Conservation (phyloP, 2,888 invertebrate genomes). For the Smittia aterrima region DNA sequence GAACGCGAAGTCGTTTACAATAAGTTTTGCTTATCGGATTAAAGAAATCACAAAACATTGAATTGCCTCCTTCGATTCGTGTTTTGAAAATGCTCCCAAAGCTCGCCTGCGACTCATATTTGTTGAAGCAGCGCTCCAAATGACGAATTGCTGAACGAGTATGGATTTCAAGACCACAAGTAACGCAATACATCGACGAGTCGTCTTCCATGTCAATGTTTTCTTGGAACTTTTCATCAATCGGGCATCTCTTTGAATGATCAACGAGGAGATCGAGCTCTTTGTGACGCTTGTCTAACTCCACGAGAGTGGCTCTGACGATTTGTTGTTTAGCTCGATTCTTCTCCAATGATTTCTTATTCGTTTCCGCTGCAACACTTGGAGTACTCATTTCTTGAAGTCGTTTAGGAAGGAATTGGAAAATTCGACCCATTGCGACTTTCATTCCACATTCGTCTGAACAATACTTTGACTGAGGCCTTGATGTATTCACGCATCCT, state of each 20-base stretch:
- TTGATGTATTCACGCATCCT: constrained; percentile 74
- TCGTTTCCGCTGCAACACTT: constrained; percentile 83
- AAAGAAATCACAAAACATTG: constrained; percentile 97
- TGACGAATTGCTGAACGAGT: constrained; percentile 89
- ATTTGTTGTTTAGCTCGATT: constrained; percentile 77
- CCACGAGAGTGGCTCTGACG: constrained; percentile 75
- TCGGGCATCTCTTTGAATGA: constrained; percentile 68
- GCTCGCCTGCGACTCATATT: constrained; percentile 95
- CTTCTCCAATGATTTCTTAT: constrained; percentile 64
- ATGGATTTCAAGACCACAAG: constrained; percentile 94
- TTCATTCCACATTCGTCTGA: constrained; percentile 87
- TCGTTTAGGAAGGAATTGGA: constrained; percentile 82
- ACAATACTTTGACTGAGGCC: constrained; percentile 87
- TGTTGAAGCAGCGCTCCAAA: constrained; percentile 97
- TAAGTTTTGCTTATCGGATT: constrained; percentile 86
- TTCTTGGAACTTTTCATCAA: constrained; percentile 64
- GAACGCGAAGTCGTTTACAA: constrained; percentile 89
- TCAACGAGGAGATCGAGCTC: constrained; percentile 80
- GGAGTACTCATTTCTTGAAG: constrained; percentile 92
- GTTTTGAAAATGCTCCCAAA: constrained; percentile 95
- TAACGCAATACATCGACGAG: constrained; percentile 87
- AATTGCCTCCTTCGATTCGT: constrained; percentile 83
- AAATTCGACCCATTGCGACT: constrained; percentile 80
- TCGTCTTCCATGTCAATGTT: constrained; percentile 62
- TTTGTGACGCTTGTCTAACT: constrained; percentile 71